Evolutionary conservation across 2,888 invertebrate species (phyloP).

Genomic region (Lordiphosa fenestrarum): DNA sequence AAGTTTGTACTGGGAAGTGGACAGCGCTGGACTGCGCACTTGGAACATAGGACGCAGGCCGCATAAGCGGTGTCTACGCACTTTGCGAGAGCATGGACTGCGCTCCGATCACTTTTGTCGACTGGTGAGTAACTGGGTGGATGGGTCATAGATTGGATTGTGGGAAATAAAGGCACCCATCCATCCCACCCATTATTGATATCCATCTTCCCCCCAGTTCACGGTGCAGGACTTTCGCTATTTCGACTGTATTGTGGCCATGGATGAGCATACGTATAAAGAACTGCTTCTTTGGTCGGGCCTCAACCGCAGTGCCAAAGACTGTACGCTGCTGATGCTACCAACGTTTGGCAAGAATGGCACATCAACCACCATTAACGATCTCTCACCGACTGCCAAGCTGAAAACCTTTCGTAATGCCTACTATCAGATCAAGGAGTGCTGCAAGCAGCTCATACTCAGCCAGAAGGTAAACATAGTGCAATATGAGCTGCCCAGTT

Average conservation of each 20-base stretch:
- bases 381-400: slow-evolving; percentile 47
- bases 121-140: slow-evolving; percentile 71
- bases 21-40: slow-evolving; percentile 92
- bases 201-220: slow-evolving; percentile 82
- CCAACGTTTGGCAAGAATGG: slow-evolving; percentile 29
- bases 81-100: slow-evolving; percentile 83
- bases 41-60: slow-evolving; percentile 92
- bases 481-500: slow-evolving; percentile 54
- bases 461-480: slow-evolving; percentile 48
- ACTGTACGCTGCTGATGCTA: slow-evolving; percentile 26
- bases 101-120: slow-evolving; percentile 84
- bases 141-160: too few relatives aligned
- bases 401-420: slow-evolving; percentile 50
- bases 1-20: slow-evolving; percentile 86
- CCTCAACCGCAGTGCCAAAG: slow-evolving; percentile 10
- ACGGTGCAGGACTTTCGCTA: slow-evolving; percentile 85
- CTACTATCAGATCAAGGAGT: slow-evolving; percentile 62
- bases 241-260: slow-evolving; percentile 94
- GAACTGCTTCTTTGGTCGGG: slow-evolving; percentile 52
- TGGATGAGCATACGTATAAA: slow-evolving; percentile 85
- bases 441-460: slow-evolving; percentile 62
- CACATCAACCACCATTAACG: slow-evolving; percentile 11
- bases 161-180: too few relatives aligned
- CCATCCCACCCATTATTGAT: too few relatives aligned
- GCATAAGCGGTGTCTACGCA: slow-evolving; percentile 84